A percentile compares a stretch with the other conserved stretches of the same genome.
phyloP scores from a whole-genome alignment of 2,888 invertebrate genomes.

The Leucophora obtusa region DNA sequence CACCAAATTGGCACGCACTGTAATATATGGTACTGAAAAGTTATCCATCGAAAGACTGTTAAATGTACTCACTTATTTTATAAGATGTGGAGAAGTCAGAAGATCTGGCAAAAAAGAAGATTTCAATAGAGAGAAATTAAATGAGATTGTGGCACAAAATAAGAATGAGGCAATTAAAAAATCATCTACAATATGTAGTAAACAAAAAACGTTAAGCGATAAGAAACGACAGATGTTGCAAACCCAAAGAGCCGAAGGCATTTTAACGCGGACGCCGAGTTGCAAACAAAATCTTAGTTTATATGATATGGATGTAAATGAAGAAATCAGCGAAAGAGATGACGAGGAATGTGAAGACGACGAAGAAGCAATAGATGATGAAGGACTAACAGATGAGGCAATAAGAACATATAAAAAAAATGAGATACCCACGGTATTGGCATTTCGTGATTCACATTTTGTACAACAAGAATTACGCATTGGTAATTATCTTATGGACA shows the following conservation, averaged over 20 bases:
- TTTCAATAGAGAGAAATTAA: constrained; percentile 74
- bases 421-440: constrained; percentile 77
- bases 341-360: constrained; percentile 43
- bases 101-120: constrained; percentile 79
- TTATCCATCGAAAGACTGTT: constrained; percentile 86
- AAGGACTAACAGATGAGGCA: constrained; percentile 64
- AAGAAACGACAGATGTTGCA: not conserved
- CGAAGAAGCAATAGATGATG: constrained; percentile 57
- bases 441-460: constrained; percentile 77
- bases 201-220: constrained; percentile 15
- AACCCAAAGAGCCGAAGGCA: constrained; percentile 20
- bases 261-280: constrained; percentile 73
- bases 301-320: constrained; percentile 65
- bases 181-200: constrained; percentile 55
- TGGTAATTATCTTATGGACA: constrained; percentile 78
- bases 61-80: constrained; percentile 90
- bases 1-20: constrained; percentile 87
- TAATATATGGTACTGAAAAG: constrained; percentile 84
- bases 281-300: constrained; percentile 75
- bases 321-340: constrained; percentile 55
- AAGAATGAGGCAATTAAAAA: constrained; percentile 69
- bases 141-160: constrained; percentile 68
- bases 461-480: constrained; percentile 78
- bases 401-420: constrained; percentile 73
- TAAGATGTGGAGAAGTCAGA: constrained; percentile 87